Base-by-base conservation (phyloP, 2,888 invertebrate species). In the Tenthredo scrophulariae region DNA sequence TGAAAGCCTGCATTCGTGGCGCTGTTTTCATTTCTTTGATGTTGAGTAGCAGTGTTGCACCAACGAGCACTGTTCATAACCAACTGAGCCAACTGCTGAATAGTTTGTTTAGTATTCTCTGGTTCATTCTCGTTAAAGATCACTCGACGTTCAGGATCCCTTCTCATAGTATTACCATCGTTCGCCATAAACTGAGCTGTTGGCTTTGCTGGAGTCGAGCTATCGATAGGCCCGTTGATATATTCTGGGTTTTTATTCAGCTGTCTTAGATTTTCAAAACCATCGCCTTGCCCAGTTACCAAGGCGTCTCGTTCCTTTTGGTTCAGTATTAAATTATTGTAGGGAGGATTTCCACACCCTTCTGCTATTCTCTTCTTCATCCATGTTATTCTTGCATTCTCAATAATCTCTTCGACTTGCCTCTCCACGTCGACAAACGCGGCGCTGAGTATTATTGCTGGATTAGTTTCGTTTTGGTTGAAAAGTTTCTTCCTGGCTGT, bases 51-150 rank as follows among this genome's bases (percentile, higher is more conserved):
- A 6, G 84, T 84, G 62, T 92, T 89, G 33, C 90, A 90, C 93
- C 93, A 93, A n/a, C 93, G 91, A 2, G 91, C 91, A 50, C 92
- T 91, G 43, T 93, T 92, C 93, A 92, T 93, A 2, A 93, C 91
- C 1, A 91, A 86, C n/a, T 91, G 90, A 15, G 92, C 92, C 18
- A 93, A 86, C 22, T 93, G 92, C 58, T 92, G 93, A 85, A 93
- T 92, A 4, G 91, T 91, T 72, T 90, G 93, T 37, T 90, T 91
- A 33, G 83, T 67, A 83, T 83, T 33, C 1, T 67, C 83, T 5
- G 92, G 90, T 22, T 65, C 62, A 26, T 85, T 54, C 6, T 87
- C 85, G n/a, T 67, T 26, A n/a, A 83, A 83, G 46, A 70, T 83
- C n/a, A 83, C 67, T 65, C 70, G 83, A 13, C 46, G 83, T 46